A percentile compares a stretch with the other conserved stretches of the same genome.
These are phyloP conservation scores for Ennomos fuscantarius DNA, from an alignment of 2,888 invertebrate species.

Conservation along the genomic window DNA sequence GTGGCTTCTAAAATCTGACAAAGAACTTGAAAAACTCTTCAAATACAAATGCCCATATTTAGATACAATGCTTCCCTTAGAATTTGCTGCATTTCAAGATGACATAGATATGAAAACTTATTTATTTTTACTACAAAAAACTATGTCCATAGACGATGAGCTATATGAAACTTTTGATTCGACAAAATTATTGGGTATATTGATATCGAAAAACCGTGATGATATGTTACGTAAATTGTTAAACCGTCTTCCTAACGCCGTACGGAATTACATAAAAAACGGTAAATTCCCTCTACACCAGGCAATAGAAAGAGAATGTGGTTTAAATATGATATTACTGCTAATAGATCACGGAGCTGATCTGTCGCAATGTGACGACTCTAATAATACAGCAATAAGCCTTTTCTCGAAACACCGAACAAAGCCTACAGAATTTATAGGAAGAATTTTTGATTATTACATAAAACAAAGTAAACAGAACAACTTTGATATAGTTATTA, in stretches of 20 bases:
- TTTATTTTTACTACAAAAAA: no score
- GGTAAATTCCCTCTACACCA: conserved; percentile 13
- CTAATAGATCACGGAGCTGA: conserved; percentile 17
- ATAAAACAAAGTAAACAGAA: conserved; percentile 56
- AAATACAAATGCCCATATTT: conserved; percentile 10
- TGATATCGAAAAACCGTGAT: neutral
- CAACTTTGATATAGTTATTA: conserved; percentile 7
- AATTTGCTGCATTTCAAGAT: conserved; percentile 36
- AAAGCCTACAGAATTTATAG: conserved; percentile 72
- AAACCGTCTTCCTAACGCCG: conserved; percentile 8
- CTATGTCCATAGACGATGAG: no score
- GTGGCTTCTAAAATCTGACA: conserved; percentile 70
- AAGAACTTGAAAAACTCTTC: conserved; percentile 27
- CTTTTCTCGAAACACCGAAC: conserved; percentile 33
- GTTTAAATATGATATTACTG: neutral
- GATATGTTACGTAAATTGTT: conserved; percentile 10
- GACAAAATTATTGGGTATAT: conserved; percentile 1
- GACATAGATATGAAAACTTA: conserved; percentile 35
- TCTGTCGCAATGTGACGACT: conserved; percentile 5
- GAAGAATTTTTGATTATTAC: conserved; percentile 70
- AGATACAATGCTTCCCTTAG: conserved; percentile 23
- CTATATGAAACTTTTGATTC: conserved; percentile 1
- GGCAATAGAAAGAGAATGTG: conserved; percentile 10
- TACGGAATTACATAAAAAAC: neutral
- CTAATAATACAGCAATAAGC: conserved; percentile 12